Base-by-base conservation (phyloP, 2,888 invertebrate genomes). In the Lutraria lutraria region DNA sequence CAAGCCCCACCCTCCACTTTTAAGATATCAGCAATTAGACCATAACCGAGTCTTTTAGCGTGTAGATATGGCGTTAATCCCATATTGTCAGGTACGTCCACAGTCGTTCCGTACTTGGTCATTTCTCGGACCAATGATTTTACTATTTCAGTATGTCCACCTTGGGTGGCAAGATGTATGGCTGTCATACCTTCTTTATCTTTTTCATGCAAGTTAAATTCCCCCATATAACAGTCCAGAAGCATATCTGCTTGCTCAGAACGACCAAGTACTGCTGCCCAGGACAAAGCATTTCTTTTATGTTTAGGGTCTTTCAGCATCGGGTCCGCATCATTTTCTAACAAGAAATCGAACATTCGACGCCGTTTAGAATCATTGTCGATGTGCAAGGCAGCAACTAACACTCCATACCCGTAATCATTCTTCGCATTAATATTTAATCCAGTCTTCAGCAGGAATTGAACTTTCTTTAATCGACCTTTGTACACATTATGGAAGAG, bases 31-130 rank as follows among this genome's bases (percentile, higher is more conserved):
- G 94, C 94, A 21, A 95, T 93, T 25, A 93, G 91, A n/a, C 90
- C 90, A 81, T 93, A 93, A 0, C 95, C 95, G 3, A 96, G 93
- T 8, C 95, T 86, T 81, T 94, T 94, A 8, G 96, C 96, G 85
- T 95, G 94, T 16, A 96, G 89, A 80, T 95, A 96, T 0, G 96
- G 96, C 19, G 96, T 96, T 29, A 95, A 87, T 0, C 96, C 96
- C 54, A 94, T 87, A n/a, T 92, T 93, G 90, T 96, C 96, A 15
- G 93, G 89, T 29, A 95, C 91, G 86, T 96, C 96, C n/a, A 96
- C 95, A 3, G 94, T 90, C 29, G 95, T 89, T 0, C 94, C 93
- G 84, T 94, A 96, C 72, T 93, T 93, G n/a, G 91, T 90, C 90
- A 95, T 93, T 76, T 92, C 93, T 31, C 90, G 85, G 6, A 95